Percentiles rank a stretch among this genome's conserved stretches.
Evolutionary conservation across 2,797 vertebrate species (phyloP).

Genomic region (Melanotaenia parkinsoni): DNA sequence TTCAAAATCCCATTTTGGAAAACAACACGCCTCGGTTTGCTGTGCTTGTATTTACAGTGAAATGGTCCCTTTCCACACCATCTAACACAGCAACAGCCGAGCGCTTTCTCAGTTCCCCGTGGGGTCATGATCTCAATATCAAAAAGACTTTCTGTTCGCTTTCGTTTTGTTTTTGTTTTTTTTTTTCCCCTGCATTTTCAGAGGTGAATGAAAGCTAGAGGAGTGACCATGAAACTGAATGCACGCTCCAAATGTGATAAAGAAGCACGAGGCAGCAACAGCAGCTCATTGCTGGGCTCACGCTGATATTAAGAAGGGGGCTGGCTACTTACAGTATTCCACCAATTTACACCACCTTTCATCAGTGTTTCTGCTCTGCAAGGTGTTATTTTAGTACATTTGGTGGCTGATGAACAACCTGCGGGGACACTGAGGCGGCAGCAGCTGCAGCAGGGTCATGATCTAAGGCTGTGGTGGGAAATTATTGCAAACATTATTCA

Average conservation of each 20-base stretch:
- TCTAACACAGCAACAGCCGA: conserved; percentile 29
- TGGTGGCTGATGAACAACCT: conserved; percentile 43
- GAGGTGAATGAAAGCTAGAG: conserved; percentile 22
- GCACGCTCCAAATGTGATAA: conserved; percentile 20
- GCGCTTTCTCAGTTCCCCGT: conserved; percentile 34
- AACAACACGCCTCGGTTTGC: conserved; percentile 35
- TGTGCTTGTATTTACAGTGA: conserved; percentile 22
- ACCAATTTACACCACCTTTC: conserved; percentile 50
- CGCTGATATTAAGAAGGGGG: conserved; percentile 25
- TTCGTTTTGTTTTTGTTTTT: conserved; percentile 32
- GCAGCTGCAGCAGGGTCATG: conserved; percentile 29
- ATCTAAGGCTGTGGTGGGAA: conserved; percentile 42
- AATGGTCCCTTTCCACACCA: conserved; percentile 57
- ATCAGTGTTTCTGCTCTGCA: conserved; percentile 45
- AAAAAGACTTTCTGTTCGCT: conserved; percentile 27
- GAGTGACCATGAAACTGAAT: conserved; percentile 37
- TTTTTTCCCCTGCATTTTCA: conserved; percentile 34
- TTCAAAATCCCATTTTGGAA: conserved; percentile 60
- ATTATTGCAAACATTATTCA: conserved; percentile 61
- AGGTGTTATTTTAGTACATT: conserved; percentile 61
- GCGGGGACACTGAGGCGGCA: conserved; percentile 36
- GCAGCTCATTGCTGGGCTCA: conserved; percentile 22
- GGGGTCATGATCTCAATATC: conserved; percentile 67
- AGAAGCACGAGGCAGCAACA: conserved; percentile 19
- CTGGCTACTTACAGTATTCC: conserved; percentile 45